Conservation (phyloP, 2,888 invertebrate genomes). For the Capitulum mitella region DNA sequence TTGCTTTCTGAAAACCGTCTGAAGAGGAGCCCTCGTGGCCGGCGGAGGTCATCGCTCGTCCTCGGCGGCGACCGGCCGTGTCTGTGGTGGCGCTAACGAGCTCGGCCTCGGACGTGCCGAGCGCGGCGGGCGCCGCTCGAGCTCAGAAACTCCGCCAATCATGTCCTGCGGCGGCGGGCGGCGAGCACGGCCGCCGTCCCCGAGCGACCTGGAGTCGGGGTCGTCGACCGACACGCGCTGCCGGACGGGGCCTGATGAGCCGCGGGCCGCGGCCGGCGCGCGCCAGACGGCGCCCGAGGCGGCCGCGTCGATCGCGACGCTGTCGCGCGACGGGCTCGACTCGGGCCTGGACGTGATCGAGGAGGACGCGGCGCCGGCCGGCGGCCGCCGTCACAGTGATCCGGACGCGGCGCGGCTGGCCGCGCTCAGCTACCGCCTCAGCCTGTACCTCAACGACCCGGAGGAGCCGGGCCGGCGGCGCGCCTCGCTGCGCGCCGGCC, state of each 20-base stretch:
- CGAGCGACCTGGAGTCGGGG: background rate
- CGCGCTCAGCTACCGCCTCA: slow-evolving; percentile 32
- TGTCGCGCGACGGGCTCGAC: background rate
- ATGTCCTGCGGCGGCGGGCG: background rate
- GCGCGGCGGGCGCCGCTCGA: background rate
- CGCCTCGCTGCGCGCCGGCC: background rate
- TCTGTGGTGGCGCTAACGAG: background rate
- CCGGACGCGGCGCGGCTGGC: slow-evolving; percentile 23
- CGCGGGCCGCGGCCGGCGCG: background rate
- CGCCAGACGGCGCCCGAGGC: background rate
- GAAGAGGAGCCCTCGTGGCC: no score
- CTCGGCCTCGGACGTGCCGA: background rate
- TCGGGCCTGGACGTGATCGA: background rate
- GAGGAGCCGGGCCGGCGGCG: slow-evolving; percentile 44
- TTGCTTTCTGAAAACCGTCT: no score
- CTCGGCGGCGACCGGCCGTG: no score
- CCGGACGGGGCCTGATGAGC: background rate
- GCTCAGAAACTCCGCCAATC: background rate
- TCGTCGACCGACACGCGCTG: background rate
- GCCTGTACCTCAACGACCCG: slow-evolving; percentile 35
- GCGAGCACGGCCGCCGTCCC: no score
- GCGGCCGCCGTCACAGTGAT: background rate
- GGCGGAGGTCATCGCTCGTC: no score
- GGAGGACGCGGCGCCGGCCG: background rate
- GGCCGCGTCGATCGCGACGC: background rate